Evolutionary conservation across 1,140 invertebrate species (phyloP), one percentile per base, ranked within the genome.

Genomic region (Pogonomyrmex californicus): DNA sequence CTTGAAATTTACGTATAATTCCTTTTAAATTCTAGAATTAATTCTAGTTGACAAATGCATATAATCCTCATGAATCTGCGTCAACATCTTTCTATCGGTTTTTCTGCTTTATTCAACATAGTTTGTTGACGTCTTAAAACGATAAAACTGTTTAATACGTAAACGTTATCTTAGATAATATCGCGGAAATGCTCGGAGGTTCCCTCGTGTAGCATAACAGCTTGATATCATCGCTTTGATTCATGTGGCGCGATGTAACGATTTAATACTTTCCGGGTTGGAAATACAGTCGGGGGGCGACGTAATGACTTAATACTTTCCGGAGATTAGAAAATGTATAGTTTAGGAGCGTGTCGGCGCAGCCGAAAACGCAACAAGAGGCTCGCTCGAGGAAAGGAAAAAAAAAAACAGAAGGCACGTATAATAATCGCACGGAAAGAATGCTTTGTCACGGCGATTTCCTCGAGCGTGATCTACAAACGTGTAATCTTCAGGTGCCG

Each of bases 141-240:
- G 12, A 54, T 81, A 70, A 81, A n/a, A 23, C 4, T 30, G 3
- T 68, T 41, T 41, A 54, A 41, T 12, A 38, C 41, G 62, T 54
- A 68, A 79, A 54, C n/a, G 41, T 70, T 44, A 54, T 68, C 12
- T 7, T 54, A 44, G 47, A 54, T 79, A 54, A 54, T 54, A 33
- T 54, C 36, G 38, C 54, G 54, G 54, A 44, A 65, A 30, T 33
- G 9, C 1, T 30, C 4, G 30, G 33, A 63, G 41, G 4, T 14
- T 78, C 58, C 12, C 6, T 49, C n/a, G 47, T 41, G 30, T 30
- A 44, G 4, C n/a, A 41, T 38, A 14, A 68, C 23, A 68, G 23
- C 23, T 79, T 70, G 63, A 41, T 68, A 56, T 68, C 47, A 56
- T 70, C 30, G 47, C 14, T 54, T 54, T 68, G 63, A 81, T 41